Evolutionary conservation across 2,113 vertebrate genomes (phyloP), one percentile per base, ranked within the genome.

Genomic region (Pelobates fuscus): DNA sequence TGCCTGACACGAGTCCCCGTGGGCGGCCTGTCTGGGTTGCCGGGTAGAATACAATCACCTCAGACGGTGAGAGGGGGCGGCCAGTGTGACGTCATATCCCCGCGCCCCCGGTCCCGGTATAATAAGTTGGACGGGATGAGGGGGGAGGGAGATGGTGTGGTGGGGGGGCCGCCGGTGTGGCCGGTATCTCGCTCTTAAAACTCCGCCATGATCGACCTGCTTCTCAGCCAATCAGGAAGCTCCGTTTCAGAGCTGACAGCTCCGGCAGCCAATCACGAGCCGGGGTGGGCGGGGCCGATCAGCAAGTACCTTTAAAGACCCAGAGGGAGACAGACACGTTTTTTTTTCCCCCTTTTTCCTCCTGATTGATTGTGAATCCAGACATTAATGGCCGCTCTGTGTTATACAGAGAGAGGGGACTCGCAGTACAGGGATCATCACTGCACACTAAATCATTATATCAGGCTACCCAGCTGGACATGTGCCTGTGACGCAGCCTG

Each of bases 301-400:
- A 37, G 3, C 17, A 49, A 25, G 71, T 74, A 61, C 71, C 62
- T 74, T 74, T 74, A 74, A 74, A 66, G 49, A 29, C 43, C 8
- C 2, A 58, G 21, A 60, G 14, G 1, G n/a, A n/a, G n/a, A n/a
- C 2, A 15, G 61, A 20, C 60, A 27, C 71, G 70, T 72, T 72
- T 62, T 69, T 8, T 41, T 41, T 41, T 8, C 2, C 37, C 37
- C 37, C n/a, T n/a, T n/a, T n/a, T n/a, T n/a, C n/a, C n/a, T n/a
- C n/a, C n/a, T n/a, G n/a, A n/a, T n/a, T n/a, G n/a, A n/a, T n/a
- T n/a, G n/a, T n/a, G n/a, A n/a, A n/a, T n/a, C n/a, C n/a, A n/a
- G n/a, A n/a, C n/a, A n/a, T n/a, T n/a, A n/a, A n/a, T n/a, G n/a
- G n/a, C n/a, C n/a, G n/a, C n/a, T n/a, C n/a, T n/a, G n/a, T n/a